Percentiles rank a stretch among this genome's conserved stretches.
phyloP scores from a whole-genome alignment of 1,140 invertebrate genomes.

The Microvelia longipes region DNA sequence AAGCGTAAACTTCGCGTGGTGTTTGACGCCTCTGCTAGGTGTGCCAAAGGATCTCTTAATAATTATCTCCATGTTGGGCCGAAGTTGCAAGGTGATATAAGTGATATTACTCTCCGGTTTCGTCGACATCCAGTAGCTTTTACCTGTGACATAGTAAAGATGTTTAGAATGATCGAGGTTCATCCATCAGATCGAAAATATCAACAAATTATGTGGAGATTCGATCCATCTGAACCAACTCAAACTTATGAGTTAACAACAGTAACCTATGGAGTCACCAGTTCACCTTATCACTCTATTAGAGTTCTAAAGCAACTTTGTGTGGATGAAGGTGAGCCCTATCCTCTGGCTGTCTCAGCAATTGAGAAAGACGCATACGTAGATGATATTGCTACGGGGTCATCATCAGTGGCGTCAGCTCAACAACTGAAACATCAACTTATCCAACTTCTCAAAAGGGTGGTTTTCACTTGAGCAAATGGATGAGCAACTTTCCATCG shows the following conservation, averaged over 20 bases:
- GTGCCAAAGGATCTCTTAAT: not conserved
- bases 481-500: not conserved
- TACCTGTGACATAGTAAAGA: not conserved
- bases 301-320: not conserved
- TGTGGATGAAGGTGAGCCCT: not conserved
- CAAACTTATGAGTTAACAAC: not conserved
- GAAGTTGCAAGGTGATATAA: not conserved
- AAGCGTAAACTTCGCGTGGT: not conserved
- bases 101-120: not conserved
- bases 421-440: not conserved
- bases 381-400: not conserved
- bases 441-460: not conserved
- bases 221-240: not conserved
- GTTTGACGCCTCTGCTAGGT: not conserved
- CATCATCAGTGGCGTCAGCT: not conserved
- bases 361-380: not conserved
- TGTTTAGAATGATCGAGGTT: not conserved
- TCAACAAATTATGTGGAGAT: not conserved
- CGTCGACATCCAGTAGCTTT: not conserved
- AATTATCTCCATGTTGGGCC: not conserved
- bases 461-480: not conserved
- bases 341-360: not conserved
- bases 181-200: not conserved
- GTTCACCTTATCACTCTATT: not conserved
- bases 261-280: not conserved